Evolutionary conservation across 2,797 vertebrate species (phyloP).

Genomic region (Avahi laniger): DNA sequence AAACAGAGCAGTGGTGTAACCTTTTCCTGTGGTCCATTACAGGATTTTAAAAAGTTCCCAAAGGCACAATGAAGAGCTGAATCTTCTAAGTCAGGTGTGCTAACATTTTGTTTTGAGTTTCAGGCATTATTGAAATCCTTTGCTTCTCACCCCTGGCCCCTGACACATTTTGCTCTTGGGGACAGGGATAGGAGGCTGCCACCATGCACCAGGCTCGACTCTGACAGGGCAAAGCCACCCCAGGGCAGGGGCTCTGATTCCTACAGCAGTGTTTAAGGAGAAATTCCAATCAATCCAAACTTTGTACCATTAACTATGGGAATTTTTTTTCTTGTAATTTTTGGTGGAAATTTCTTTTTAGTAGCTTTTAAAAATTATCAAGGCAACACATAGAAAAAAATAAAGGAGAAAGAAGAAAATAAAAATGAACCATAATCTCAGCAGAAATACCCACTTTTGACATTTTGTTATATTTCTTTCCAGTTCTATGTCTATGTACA

Average conservation of each 20-base stretch:
- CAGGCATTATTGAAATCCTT: rapidly evolving
- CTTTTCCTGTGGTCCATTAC: background rate
- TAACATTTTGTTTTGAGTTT: background rate
- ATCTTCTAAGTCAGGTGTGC: background rate
- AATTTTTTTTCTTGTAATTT: background rate
- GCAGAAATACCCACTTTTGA: background rate
- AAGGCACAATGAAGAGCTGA: background rate
- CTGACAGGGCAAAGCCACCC: background rate
- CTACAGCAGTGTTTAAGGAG: background rate
- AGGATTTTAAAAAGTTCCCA: background rate
- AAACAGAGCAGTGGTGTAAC: background rate
- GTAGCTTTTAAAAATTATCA: background rate
- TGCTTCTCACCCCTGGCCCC: too few relatives aligned
- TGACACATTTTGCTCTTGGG: background rate
- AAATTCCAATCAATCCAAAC: background rate
- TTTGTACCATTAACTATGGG: background rate
- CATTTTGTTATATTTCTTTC: background rate
- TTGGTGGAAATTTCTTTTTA: slow-evolving; percentile 5
- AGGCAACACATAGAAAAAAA: background rate
- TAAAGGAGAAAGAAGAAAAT: background rate
- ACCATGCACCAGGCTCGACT: rapidly evolving
- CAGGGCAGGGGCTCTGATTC: too few relatives aligned
- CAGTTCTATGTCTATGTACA: background rate
- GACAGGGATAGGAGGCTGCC: background rate
- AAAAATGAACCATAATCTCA: background rate